phyloP scores from a whole-genome alignment of 2,113 vertebrate species.

The Triplophysa tibetana region DNA sequence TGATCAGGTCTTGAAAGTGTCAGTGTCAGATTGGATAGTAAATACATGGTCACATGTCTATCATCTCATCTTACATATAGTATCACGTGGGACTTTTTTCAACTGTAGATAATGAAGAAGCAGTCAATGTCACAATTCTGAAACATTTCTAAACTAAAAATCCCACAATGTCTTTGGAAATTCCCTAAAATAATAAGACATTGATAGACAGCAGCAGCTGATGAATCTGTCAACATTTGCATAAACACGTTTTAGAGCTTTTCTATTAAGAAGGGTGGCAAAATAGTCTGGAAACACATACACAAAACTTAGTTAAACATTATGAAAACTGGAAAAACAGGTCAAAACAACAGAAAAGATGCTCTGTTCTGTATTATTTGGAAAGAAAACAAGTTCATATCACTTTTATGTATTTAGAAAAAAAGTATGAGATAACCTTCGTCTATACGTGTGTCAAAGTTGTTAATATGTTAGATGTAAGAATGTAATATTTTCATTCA shows the following conservation, averaged over 20 bases:
- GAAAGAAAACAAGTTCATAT: too few relatives aligned
- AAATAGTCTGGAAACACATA: too few relatives aligned
- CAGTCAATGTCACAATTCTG: not conserved
- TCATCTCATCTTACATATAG: not conserved
- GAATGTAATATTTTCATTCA: too few relatives aligned
- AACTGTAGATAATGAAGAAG: not conserved
- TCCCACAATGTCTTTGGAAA: not conserved
- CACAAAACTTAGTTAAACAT: too few relatives aligned
- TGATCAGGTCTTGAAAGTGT: constrained; percentile 32
- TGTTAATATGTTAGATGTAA: too few relatives aligned
- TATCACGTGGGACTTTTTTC: not conserved
- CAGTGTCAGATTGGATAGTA: not conserved
- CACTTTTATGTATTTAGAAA: too few relatives aligned
- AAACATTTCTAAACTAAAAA: not conserved
- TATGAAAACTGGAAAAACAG: too few relatives aligned
- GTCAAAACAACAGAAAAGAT: too few relatives aligned
- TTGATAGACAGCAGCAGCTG: constrained; percentile 7
- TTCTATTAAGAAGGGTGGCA: too few relatives aligned
- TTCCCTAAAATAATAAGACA: not conserved
- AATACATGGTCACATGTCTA: not conserved
- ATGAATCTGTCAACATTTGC: constrained; percentile 19
- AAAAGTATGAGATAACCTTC: too few relatives aligned
- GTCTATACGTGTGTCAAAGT: too few relatives aligned
- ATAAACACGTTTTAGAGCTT: not conserved
- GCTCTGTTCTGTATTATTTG: too few relatives aligned